A percentile compares a stretch with the other conserved stretches of the same genome.
Evolutionary conservation across 1,140 invertebrate species (phyloP).

Genomic region (Drosophila equinoxialis): DNA sequence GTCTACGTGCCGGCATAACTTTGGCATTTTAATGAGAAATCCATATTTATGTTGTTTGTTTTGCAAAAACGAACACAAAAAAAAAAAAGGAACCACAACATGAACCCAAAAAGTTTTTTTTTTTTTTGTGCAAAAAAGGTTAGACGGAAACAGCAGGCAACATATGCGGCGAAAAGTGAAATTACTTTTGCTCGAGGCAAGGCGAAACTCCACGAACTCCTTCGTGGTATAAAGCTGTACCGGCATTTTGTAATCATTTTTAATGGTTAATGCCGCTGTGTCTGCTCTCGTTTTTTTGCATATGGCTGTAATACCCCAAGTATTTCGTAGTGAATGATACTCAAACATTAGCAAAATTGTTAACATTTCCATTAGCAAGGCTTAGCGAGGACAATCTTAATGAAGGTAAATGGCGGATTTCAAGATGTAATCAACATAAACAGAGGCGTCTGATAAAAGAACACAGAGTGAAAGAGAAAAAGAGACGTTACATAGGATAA

Average conservation of each 20-base stretch:
- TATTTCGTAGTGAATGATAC: conserved; percentile 12
- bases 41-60: conserved; percentile 81
- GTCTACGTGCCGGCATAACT: conserved; percentile 65
- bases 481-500: not conserved
- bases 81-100: conserved; percentile 27
- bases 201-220: not conserved
- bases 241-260: conserved; percentile 76
- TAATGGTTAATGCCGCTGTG: conserved; percentile 49
- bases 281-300: conserved; percentile 25
- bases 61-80: conserved; percentile 59
- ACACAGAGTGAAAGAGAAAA: not conserved
- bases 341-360: conserved; percentile 29
- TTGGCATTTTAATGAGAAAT: conserved; percentile 80
- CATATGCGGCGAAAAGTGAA: conserved; percentile 79
- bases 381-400: conserved; percentile 6
- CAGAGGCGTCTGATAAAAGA: not conserved
- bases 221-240: conserved; percentile 10
- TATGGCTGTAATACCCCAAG: conserved; percentile 45
- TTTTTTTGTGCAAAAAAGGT: conserved; percentile 43
- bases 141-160: conserved; percentile 37
- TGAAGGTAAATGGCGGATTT: conserved; percentile 5
- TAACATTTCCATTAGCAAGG: conserved; percentile 33
- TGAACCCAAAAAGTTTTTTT: conserved; percentile 22
- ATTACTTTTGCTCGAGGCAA: conserved; percentile 49
- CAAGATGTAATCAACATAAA: conserved; percentile 6